Base-by-base conservation (phyloP, 2,113 vertebrate species). In the Elaphurus davidianus region DNA sequence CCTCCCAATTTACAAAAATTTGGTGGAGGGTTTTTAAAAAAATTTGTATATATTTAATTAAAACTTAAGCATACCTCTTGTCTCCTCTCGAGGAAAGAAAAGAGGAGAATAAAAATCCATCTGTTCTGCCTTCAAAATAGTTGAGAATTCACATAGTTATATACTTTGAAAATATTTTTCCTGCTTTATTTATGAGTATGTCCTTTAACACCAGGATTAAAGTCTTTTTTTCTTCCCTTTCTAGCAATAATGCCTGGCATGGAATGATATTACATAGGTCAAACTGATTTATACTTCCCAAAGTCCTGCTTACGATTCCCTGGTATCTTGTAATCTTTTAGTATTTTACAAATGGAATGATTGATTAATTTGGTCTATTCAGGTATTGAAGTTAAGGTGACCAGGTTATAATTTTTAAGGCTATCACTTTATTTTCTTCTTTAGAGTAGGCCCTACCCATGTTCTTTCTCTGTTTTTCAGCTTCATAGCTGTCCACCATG, bases 141-240 rank as follows among this genome's bases (percentile, higher is more conserved):
- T 89, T 79, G 47, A 91, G 43, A 90, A 91, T 96, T 86, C 19
- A 3, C 36, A 14, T 16, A 92, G 45, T 84, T 40, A 97, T 90
- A 27, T 8, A 87, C 27, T 95, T 89, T 95, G 67, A 98, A 97
- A 96, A 76, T 90, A 64, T 92, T 94, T 96, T n/a, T 57, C 59
- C 59, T 71, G n/a, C 52, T 97, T 96, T 97, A 74, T 91, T 97
- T 93, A 87, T 43, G 55, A 86, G 23, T 10, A 27, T 81, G 7
- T 93, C 83, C 21, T 92, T 83, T 62, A 90, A 97, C 21, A 71
- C 59, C 27, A 93, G 82, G 30, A 97, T 93, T 78, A 90, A 96
- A 96, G 60, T 59, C 21, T 60, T 89, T 82, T 81, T 87, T 76
- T 28, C 36, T 91, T 74, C 23, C 25, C 7, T 83, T 98, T 54